A percentile compares a stretch with the other conserved stretches of the same genome.
phyloP scores from a whole-genome alignment of 2,113 vertebrate genomes.

The Notarius quadriscutis region DNA sequence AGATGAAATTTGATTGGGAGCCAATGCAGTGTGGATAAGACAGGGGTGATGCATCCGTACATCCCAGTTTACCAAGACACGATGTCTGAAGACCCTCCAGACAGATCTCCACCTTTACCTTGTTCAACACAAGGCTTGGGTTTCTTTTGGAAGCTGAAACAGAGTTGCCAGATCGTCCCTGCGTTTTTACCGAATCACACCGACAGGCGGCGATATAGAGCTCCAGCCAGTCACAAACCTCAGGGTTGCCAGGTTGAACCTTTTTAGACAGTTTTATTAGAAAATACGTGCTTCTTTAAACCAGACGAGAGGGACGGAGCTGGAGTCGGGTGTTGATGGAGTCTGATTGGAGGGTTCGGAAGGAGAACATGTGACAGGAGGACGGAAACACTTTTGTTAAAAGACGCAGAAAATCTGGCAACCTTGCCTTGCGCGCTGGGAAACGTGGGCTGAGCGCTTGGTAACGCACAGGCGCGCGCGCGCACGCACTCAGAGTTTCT shows the following conservation, averaged over 20 bases:
- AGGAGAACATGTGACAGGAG: not conserved
- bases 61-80: too few species aligned
- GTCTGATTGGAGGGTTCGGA: not conserved
- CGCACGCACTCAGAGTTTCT: slow-evolving; percentile 9
- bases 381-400: too few species aligned
- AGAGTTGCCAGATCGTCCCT: not conserved
- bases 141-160: too few species aligned
- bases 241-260: slow-evolving; percentile 3
- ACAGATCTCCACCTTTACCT: too few species aligned
- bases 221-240: slow-evolving; percentile 22
- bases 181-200: slow-evolving; percentile 33
- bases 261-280: not conserved
- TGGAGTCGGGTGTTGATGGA: not conserved
- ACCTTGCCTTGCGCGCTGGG: not conserved
- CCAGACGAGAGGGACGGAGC: too few species aligned
- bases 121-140: too few species aligned
- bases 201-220: slow-evolving; percentile 73
- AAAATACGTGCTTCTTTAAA: too few species aligned
- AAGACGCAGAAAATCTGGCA: not conserved
- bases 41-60: too few species aligned
- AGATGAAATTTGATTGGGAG: too few species aligned
- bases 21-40: too few species aligned
- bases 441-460: slow-evolving; percentile 29
- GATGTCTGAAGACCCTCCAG: too few species aligned
- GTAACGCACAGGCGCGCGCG: not conserved